These are phyloP conservation scores for Pyrrhia umbra DNA, from an alignment of 2,888 invertebrate genomes.

Conservation along the genomic window DNA sequence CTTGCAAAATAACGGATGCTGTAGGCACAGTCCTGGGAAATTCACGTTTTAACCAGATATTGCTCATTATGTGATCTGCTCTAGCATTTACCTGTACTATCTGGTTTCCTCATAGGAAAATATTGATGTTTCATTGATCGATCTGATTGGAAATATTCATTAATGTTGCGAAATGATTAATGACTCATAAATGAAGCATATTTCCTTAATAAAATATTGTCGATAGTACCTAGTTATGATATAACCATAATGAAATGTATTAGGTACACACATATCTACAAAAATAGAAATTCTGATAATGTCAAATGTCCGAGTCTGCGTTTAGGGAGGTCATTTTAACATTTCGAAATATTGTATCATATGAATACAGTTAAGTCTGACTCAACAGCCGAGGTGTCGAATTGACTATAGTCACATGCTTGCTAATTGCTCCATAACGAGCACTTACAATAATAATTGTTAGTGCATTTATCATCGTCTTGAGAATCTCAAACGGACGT, in stretches of 20 bases:
- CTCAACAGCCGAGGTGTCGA: slow-evolving; percentile 71
- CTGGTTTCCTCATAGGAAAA: slow-evolving; percentile 17
- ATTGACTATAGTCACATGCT: slow-evolving; percentile 73
- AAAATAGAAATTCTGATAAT: slow-evolving; percentile 5
- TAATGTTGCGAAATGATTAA: neutral
- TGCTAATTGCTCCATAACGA: slow-evolving; percentile 78
- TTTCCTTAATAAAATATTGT: slow-evolving; percentile 1
- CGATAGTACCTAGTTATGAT: neutral
- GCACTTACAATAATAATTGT: slow-evolving; percentile 73
- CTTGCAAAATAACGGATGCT: slow-evolving; percentile 60
- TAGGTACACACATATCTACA: neutral
- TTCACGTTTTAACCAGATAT: slow-evolving; percentile 27
- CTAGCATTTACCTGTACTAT: slow-evolving; percentile 1
- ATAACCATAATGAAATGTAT: no score
- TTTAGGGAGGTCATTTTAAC: slow-evolving; percentile 13
- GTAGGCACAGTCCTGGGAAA: slow-evolving; percentile 37
- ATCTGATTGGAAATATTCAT: slow-evolving; percentile 16
- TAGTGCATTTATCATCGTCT: slow-evolving; percentile 70
- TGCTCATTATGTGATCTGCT: neutral
- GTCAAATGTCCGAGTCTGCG: slow-evolving; percentile 15
- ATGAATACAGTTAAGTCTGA: slow-evolving; percentile 60
- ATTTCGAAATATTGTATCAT: slow-evolving; percentile 49
- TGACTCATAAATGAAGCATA: neutral
- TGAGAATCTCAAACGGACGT: slow-evolving; percentile 41
- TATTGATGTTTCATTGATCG: neutral